Evolutionary conservation across 1,140 invertebrate genomes (phyloP).

Genomic region (Mactra quadrangularis): DNA sequence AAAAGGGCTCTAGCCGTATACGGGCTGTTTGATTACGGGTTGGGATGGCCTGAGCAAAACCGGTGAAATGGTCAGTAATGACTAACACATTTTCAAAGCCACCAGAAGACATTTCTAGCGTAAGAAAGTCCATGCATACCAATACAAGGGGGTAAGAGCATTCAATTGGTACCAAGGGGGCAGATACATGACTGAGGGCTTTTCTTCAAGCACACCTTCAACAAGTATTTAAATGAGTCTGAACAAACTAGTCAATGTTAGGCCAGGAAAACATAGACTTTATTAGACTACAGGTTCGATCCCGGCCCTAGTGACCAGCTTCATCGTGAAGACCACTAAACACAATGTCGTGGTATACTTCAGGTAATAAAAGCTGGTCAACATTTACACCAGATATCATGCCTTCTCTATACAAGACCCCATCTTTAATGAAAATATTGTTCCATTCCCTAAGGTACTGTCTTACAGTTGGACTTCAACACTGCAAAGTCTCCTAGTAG

Average conservation of each 20-base stretch:
- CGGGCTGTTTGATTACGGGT: background rate
- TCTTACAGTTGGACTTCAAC: background rate
- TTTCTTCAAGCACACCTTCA: background rate
- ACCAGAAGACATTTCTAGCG: background rate
- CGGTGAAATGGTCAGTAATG: background rate
- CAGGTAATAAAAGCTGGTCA: slow-evolving; percentile 6
- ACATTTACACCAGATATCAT: background rate
- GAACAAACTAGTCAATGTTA: background rate
- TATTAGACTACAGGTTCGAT: background rate
- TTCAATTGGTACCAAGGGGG: background rate
- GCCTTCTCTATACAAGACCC: background rate
- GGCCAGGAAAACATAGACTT: background rate
- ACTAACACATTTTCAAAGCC: background rate
- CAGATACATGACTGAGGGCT: background rate
- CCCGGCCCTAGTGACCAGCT: slow-evolving; percentile 3
- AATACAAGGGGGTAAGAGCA: background rate
- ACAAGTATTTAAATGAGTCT: background rate
- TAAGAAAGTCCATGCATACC: background rate
- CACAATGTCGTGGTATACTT: background rate
- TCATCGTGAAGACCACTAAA: background rate
- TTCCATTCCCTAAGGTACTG: background rate
- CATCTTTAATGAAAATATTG: background rate
- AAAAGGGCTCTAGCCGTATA: background rate
- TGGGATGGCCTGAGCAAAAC: background rate
- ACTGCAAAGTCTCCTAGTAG: background rate